Base-by-base conservation (phyloP, 2,113 vertebrate genomes). In the Ginglymostoma cirratum region DNA sequence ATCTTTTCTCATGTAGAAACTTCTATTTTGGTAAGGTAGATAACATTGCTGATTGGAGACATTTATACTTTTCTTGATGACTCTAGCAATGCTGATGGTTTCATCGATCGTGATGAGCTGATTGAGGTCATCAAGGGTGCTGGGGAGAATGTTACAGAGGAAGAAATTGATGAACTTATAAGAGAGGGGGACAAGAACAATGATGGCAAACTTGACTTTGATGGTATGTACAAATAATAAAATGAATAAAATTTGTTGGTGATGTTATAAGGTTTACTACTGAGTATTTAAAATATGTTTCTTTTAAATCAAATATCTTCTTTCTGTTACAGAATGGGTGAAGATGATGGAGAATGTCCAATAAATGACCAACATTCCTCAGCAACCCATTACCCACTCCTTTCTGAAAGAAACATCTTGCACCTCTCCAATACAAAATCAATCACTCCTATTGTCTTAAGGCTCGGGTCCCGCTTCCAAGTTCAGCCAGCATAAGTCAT, bases 161-260 rank as follows among this genome's bases (percentile, higher is more conserved):
- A 99, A 0, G 99, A 99, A 97, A 98, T 99, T 19, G 98, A 99
- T 83, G 99, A 99, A 96, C 97, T 99, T 97, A 97, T 99, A 98
- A 99, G 98, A 96, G 99, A 99, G 5, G 99, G 99, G 0, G 99
- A 99, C 98, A 99, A 99, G 96, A 99, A 99, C 98, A 97, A 98
- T 0, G 99, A 99, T 0, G 99, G 99, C 96, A 99, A 99, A 97
- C 98, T 99, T 0, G 99, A 98, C 97, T 98, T 98, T 0, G 98
- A 98, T 0, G 98, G 98, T 98, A 55, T 89, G 85, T 55, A 72
- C 27, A 70, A 69, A 17, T 61, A 95, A 5, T 24, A 95, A 93
- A 21, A 5, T 76, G 10, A 95, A 72, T 48, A 15, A 61, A 93
- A 42, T 66, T 38, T n/a, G 21, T 61, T 10, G 12, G 85, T 27